Percentiles rank a stretch among this genome's conserved stretches.
Conservation (phyloP, 1,140 invertebrate species). For the Maconellicoccus hirsutus region DNA sequence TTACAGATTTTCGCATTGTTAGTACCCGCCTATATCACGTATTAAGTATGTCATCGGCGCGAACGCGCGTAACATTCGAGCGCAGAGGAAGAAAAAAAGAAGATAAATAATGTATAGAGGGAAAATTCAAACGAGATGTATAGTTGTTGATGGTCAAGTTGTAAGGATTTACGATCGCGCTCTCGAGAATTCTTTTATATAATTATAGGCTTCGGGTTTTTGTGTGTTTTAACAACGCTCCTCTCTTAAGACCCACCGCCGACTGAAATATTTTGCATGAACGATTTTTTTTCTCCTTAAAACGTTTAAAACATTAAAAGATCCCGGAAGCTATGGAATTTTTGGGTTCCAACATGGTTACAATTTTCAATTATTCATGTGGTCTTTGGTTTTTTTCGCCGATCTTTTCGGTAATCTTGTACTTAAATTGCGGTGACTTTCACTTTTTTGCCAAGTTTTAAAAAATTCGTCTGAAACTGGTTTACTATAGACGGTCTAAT, state of each 20-base stretch:
- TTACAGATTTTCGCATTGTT: not conserved
- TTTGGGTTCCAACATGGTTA: not conserved
- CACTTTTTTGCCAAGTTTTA: not conserved
- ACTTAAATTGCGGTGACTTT: not conserved
- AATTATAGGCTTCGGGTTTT: constrained; percentile 3
- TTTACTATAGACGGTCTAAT: not conserved
- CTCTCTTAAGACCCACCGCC: not conserved
- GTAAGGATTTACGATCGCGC: constrained; percentile 7
- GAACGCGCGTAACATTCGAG: too few species aligned
- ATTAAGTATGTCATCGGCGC: not conserved
- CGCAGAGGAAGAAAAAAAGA: not conserved
- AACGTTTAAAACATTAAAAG: not conserved
- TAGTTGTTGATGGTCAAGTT: not conserved
- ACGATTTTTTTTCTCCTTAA: not conserved
- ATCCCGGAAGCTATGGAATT: not conserved
- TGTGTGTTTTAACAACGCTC: not conserved
- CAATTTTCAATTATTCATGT: not conserved
- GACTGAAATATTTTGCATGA: constrained; percentile 2
- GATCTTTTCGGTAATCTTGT: too few species aligned
- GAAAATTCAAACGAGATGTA: not conserved
- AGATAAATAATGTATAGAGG: not conserved
- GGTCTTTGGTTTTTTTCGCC: too few species aligned
- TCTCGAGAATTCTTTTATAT: not conserved
- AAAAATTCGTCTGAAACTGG: not conserved
- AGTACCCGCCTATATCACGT: not conserved